Conservation (phyloP, 2,113 vertebrate species). For the Pterocles gutturalis region DNA sequence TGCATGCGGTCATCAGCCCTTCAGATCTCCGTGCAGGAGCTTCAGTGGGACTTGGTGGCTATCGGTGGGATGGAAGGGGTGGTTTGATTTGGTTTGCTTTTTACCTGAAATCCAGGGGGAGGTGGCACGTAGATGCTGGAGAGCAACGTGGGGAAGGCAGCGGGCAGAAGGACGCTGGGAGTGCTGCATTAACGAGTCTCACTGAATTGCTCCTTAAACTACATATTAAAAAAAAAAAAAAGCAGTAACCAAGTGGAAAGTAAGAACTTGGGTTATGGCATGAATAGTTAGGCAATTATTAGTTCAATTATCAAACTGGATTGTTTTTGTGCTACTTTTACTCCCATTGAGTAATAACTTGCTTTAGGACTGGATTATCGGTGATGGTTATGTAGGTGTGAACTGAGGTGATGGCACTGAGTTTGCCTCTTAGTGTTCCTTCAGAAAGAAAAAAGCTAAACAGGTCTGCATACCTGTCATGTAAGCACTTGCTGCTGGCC, state of each 20-base stretch:
- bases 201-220: neutral
- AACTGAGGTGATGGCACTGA: constrained; percentile 31
- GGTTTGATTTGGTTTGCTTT: neutral
- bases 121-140: neutral
- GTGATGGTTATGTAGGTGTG: constrained; percentile 13
- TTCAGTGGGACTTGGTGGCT: neutral
- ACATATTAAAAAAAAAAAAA: neutral
- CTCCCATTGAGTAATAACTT: neutral
- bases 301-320: constrained; percentile 33
- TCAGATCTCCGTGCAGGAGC: neutral
- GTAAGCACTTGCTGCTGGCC: constrained; percentile 71
- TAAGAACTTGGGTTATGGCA: neutral
- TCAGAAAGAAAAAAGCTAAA: constrained; percentile 17
- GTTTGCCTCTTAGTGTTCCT: constrained; percentile 53
- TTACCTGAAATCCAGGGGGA: fast-evolving
- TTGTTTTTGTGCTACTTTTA: neutral
- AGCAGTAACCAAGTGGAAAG: neutral
- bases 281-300: neutral
- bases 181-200: neutral
- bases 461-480: constrained; percentile 70
- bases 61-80: neutral
- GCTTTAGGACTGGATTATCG: constrained; percentile 44
- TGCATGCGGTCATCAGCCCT: neutral
- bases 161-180: neutral
- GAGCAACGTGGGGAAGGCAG: neutral